These are phyloP conservation scores for Andrena marginata DNA, from an alignment of 2,888 invertebrate genomes.

Conservation along the genomic window DNA sequence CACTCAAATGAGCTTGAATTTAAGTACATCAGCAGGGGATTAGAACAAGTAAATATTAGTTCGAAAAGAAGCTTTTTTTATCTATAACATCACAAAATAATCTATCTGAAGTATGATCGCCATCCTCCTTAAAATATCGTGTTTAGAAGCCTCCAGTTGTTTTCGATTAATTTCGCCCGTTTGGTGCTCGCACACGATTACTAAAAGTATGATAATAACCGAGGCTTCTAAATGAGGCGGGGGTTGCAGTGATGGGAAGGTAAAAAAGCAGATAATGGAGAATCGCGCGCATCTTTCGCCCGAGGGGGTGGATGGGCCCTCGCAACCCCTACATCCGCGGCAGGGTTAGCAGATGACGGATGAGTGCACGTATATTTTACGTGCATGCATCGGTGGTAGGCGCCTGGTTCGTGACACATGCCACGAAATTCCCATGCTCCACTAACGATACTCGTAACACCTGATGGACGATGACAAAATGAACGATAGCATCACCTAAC, in stretches of 20 bases:
- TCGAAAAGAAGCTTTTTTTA: background rate
- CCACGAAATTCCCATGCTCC: slow-evolving; percentile 81
- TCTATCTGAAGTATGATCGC: background rate
- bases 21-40: no score
- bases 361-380: slow-evolving; percentile 45
- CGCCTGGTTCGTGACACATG: slow-evolving; percentile 75
- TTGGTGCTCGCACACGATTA: background rate
- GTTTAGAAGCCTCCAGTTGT: background rate
- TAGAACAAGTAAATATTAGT: no score
- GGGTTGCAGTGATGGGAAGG: background rate
- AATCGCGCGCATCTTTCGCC: slow-evolving; percentile 30
- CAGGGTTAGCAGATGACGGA: slow-evolving; percentile 61
- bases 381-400: slow-evolving; percentile 26
- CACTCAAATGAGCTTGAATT: no score
- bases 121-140: background rate
- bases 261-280: slow-evolving; percentile 11
- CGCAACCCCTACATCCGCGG: slow-evolving; percentile 24
- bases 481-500: slow-evolving; percentile 34
- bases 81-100: background rate
- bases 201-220: background rate
- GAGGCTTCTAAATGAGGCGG: background rate
- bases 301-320: slow-evolving; percentile 10
- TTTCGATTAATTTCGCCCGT: slow-evolving; percentile 33
- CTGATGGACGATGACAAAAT: slow-evolving; percentile 67
- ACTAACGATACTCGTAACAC: slow-evolving; percentile 62